Evolutionary conservation across 2,113 vertebrate genomes (phyloP).

Genomic region (Plecturocebus donacophilus): DNA sequence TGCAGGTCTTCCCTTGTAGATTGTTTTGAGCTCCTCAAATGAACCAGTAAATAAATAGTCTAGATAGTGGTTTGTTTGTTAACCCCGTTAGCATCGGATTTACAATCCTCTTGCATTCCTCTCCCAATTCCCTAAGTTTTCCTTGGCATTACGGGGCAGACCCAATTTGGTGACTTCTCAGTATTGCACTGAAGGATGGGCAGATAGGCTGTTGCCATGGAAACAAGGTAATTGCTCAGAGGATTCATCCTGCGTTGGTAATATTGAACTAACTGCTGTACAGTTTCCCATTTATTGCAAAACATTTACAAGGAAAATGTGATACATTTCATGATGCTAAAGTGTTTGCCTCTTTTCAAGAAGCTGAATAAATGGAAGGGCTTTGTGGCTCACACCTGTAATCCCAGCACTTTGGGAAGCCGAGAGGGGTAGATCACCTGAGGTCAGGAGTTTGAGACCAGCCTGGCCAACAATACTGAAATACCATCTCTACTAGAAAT

Average conservation of each 20-base stretch:
- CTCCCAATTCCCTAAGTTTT: not conserved
- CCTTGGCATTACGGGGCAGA: conserved; percentile 40
- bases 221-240: conserved; percentile 71
- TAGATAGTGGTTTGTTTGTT: conserved; percentile 39
- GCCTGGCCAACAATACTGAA: too few relatives aligned
- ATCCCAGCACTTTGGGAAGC: too few relatives aligned
- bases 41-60: conserved; percentile 38
- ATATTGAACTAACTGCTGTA: conserved; percentile 61
- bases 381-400: too few relatives aligned
- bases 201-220: conserved; percentile 66
- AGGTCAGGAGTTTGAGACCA: too few relatives aligned
- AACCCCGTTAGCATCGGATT: not conserved
- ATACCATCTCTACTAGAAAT: too few relatives aligned
- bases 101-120: not conserved
- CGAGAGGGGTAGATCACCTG: too few relatives aligned
- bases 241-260: conserved; percentile 59
- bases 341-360: conserved; percentile 48
- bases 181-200: conserved; percentile 24
- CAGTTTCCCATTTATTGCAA: conserved; percentile 69
- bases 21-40: conserved; percentile 7
- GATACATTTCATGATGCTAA: conserved; percentile 46
- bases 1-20: not conserved
- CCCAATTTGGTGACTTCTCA: conserved; percentile 39
- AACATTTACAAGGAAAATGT: conserved; percentile 69
- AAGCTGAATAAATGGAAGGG: not conserved